Conservation (phyloP, 2,797 vertebrate genomes). For the Sebastiscus tertius region DNA sequence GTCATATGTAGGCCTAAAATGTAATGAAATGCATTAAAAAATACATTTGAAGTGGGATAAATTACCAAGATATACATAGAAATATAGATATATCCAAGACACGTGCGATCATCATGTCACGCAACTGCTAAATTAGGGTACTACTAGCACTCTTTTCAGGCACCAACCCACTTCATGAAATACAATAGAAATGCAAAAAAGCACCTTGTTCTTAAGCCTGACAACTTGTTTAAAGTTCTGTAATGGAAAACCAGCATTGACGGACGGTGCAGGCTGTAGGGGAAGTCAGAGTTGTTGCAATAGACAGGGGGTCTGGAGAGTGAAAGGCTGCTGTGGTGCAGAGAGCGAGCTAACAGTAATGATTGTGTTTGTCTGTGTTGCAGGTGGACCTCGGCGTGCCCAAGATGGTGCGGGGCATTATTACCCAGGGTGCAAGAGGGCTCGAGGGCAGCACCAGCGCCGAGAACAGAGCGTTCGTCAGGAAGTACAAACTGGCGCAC, state of each 20-base stretch:
- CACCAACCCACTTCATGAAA: not conserved
- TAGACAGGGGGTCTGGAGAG: not conserved
- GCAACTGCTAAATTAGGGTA: too few relatives aligned
- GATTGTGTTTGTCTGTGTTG: slow-evolving; percentile 4
- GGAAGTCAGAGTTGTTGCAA: not conserved
- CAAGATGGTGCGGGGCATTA: slow-evolving; percentile 91
- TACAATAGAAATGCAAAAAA: not conserved
- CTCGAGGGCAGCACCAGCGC: slow-evolving; percentile 90
- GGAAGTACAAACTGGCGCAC: slow-evolving; percentile 95
- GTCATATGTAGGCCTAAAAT: too few relatives aligned
- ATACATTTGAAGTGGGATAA: too few relatives aligned
- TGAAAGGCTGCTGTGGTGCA: not conserved
- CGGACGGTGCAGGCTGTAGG: not conserved
- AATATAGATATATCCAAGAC: too few relatives aligned
- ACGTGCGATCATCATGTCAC: too few relatives aligned
- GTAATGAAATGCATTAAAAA: too few relatives aligned
- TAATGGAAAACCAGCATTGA: not conserved
- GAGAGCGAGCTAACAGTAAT: not conserved
- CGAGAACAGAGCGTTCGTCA: slow-evolving; percentile 93
- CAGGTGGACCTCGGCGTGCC: slow-evolving; percentile 89
- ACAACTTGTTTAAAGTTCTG: not conserved
- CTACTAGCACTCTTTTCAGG: too few relatives aligned
- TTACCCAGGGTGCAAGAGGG: slow-evolving; percentile 95
- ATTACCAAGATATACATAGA: too few relatives aligned
- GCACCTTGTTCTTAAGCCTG: not conserved